These are phyloP conservation scores for Chrysolina americana DNA, from an alignment of 2,888 invertebrate species.

Conservation along the genomic window DNA sequence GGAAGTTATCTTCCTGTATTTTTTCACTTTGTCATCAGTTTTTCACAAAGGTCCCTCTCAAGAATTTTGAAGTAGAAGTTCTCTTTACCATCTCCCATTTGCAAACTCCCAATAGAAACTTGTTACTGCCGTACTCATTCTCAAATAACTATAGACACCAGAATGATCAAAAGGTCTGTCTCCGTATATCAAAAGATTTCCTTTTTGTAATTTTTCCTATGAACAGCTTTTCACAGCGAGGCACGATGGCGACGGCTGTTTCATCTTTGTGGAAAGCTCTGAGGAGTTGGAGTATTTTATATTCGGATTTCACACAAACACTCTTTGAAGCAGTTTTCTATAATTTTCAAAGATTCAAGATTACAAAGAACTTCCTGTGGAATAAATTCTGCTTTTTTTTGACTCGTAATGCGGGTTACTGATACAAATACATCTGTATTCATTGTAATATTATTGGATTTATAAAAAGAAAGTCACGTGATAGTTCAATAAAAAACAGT, in stretches of 20 bases:
- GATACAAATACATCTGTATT: too few species aligned
- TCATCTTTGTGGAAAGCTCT: not conserved
- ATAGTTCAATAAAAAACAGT: too few species aligned
- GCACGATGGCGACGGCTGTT: not conserved
- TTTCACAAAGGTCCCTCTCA: too few species aligned
- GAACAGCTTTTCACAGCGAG: not conserved
- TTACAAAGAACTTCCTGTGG: not conserved
- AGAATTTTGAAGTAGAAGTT: too few species aligned
- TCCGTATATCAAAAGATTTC: not conserved
- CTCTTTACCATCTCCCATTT: not conserved
- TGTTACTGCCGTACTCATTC: not conserved
- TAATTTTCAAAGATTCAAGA: not conserved
- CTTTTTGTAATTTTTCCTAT: constrained; percentile 10
- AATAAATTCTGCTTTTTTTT: not conserved
- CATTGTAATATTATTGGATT: too few species aligned
- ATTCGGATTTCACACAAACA: not conserved
- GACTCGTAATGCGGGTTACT: too few species aligned
- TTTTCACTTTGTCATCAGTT: not conserved
- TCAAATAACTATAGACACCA: not conserved
- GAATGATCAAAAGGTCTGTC: constrained; percentile 8
- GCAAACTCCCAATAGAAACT: not conserved
- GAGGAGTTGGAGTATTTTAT: not conserved
- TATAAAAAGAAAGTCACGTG: too few species aligned
- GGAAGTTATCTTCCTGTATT: too few species aligned
- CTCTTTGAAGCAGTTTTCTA: not conserved